Evolutionary conservation across 2,113 vertebrate species (phyloP).

Genomic region (Vanacampus margaritifer): DNA sequence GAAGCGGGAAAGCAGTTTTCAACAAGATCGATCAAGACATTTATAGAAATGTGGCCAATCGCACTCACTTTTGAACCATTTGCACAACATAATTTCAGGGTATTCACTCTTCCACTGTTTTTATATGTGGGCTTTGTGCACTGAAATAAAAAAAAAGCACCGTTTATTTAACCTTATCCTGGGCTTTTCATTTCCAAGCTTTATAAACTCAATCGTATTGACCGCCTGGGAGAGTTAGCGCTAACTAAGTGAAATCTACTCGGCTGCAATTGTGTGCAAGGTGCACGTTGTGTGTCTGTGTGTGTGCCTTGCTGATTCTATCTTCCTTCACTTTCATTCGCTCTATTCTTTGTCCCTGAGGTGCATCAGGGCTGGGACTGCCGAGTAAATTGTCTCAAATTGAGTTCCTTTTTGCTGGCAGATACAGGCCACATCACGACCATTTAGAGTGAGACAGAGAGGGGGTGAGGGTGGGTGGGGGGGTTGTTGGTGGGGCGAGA

Average conservation of each 20-base stretch:
- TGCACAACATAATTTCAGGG: slow-evolving; percentile 35
- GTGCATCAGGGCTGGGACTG: slow-evolving; percentile 90
- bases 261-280: slow-evolving; percentile 80
- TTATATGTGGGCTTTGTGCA: slow-evolving; percentile 54
- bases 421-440: slow-evolving; percentile 88
- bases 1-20: slow-evolving; percentile 8
- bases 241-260: slow-evolving; percentile 97
- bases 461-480: slow-evolving; percentile 27
- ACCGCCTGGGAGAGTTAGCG: slow-evolving; percentile 87
- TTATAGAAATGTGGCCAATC: slow-evolving; percentile 22
- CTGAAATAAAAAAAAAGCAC: slow-evolving; percentile 72
- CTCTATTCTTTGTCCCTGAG: slow-evolving; percentile 90
- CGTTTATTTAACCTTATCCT: slow-evolving; percentile 81
- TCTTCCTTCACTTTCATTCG: slow-evolving; percentile 98
- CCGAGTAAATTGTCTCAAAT: slow-evolving; percentile 99
- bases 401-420: slow-evolving; percentile 95
- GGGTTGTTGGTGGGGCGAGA: no score
- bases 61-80: slow-evolving; percentile 48
- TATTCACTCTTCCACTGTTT: slow-evolving; percentile 58
- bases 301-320: slow-evolving; percentile 84
- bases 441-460: slow-evolving; percentile 69
- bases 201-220: slow-evolving; percentile 97
- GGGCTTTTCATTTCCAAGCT: slow-evolving; percentile 94
- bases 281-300: slow-evolving; percentile 42
- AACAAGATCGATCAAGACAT: slow-evolving; percentile 10